phyloP scores from a whole-genome alignment of 2,888 invertebrate genomes.

The Monopis laevigella region DNA sequence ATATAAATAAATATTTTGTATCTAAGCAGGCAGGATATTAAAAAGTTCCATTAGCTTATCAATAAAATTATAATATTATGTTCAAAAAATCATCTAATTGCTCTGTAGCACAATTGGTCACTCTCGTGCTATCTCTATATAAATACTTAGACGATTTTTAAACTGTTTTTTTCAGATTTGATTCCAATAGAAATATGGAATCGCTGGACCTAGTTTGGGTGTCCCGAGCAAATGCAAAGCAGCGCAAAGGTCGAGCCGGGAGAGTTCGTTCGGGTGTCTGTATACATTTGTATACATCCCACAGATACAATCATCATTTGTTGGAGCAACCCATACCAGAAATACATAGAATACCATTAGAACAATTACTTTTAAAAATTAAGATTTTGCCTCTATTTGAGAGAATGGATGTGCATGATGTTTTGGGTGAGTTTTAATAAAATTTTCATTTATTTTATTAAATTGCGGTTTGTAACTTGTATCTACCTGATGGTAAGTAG shows the following conservation, averaged over 20 bases:
- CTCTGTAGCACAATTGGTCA: too few relatives aligned
- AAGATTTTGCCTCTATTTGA: conserved; percentile 71
- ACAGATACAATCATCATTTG: conserved; percentile 73
- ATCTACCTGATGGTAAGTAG: too few relatives aligned
- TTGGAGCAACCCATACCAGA: conserved; percentile 85
- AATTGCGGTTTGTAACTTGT: too few relatives aligned
- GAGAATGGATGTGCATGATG: conserved; percentile 56
- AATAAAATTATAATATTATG: too few relatives aligned
- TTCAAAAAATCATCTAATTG: too few relatives aligned
- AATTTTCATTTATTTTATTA: background rate
- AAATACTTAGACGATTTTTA: too few relatives aligned
- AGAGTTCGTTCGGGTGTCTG: conserved; percentile 90
- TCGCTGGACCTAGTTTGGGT: conserved; percentile 90
- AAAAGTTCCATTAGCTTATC: too few relatives aligned
- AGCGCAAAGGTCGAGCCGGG: conserved; percentile 91
- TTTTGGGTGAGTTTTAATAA: conserved; percentile 58
- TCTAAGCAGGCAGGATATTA: too few relatives aligned
- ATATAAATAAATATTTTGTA: too few relatives aligned
- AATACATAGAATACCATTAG: conserved; percentile 88
- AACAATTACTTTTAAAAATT: conserved; percentile 80
- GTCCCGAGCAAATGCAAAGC: conserved; percentile 88
- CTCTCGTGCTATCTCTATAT: too few relatives aligned
- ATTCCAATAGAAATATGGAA: conserved; percentile 87
- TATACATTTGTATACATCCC: conserved; percentile 85
- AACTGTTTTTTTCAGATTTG: conserved; percentile 71